Conservation (phyloP, 1,140 invertebrate species). For the Formica selysi region DNA sequence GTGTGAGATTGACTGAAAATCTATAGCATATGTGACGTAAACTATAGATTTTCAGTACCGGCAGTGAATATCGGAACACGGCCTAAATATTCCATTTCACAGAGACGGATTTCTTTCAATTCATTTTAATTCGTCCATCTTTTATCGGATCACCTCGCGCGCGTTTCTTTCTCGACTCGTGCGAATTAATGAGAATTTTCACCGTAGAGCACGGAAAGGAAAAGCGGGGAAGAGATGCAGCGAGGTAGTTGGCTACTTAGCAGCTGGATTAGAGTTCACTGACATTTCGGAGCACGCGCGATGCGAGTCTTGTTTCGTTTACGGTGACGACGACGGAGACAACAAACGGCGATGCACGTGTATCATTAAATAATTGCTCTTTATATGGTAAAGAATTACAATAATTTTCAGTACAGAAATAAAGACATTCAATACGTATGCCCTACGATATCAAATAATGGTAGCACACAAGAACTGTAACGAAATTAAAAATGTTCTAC, state of each 20-base stretch:
- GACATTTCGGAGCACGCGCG: slow-evolving; percentile 75
- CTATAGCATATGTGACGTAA: too few species aligned
- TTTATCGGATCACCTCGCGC: neutral
- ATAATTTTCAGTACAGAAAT: slow-evolving; percentile 33
- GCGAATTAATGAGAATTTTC: slow-evolving; percentile 53
- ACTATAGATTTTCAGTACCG: too few species aligned
- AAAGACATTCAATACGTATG: neutral
- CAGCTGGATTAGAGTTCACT: slow-evolving; percentile 72
- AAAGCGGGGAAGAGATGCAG: neutral
- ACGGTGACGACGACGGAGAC: neutral
- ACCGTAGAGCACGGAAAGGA: too few species aligned
- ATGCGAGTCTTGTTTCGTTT: slow-evolving; percentile 64
- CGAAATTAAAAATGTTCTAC: slow-evolving; percentile 36
- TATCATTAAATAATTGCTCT: slow-evolving; percentile 54
- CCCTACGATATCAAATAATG: slow-evolving; percentile 9
- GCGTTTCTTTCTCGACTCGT: neutral
- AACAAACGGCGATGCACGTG: slow-evolving; percentile 14
- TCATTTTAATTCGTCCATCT: too few species aligned
- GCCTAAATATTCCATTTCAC: too few species aligned
- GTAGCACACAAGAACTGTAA: slow-evolving; percentile 2
- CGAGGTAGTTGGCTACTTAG: slow-evolving; percentile 35
- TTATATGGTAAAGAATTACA: slow-evolving; percentile 41
- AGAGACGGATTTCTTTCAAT: too few species aligned
- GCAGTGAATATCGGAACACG: too few species aligned
- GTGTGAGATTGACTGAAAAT: too few species aligned